phyloP scores from a whole-genome alignment of 2,113 vertebrate genomes.

The Willisornis vidua region DNA sequence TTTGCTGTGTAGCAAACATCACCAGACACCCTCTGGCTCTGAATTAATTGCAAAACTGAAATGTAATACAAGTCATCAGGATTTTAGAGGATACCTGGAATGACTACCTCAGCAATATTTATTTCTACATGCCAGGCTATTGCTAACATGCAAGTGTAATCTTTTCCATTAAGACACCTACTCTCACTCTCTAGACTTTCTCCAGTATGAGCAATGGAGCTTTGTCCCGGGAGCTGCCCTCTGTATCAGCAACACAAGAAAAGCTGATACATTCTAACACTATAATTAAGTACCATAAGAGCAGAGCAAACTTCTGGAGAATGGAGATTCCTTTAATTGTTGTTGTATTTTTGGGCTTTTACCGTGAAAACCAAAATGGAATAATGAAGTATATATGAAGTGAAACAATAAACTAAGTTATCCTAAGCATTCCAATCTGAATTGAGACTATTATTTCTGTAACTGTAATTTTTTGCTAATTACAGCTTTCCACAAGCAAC shows the following conservation, averaged over 20 bases:
- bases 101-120: neutral
- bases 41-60: constrained; percentile 9
- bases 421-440: neutral
- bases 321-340: neutral
- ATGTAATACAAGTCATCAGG: neutral
- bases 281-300: neutral
- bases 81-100: neutral
- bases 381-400: neutral
- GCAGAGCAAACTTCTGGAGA: neutral
- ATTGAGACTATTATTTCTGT: neutral
- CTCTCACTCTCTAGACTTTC: neutral
- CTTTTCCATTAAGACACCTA: neutral
- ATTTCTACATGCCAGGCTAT: neutral
- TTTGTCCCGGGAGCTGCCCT: neutral
- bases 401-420: neutral
- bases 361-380: neutral
- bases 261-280: neutral
- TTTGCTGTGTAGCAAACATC: neutral
- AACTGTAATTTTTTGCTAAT: neutral
- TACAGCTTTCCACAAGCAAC: neutral
- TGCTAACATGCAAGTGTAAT: neutral
- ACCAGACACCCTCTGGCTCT: neutral
- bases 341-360: neutral
- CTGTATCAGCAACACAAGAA: neutral
- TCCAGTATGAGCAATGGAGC: neutral